Percentiles rank a stretch among this genome's conserved stretches.
Evolutionary conservation across 1,140 invertebrate genomes (phyloP).

Genomic region (Spodoptera frugiperda): DNA sequence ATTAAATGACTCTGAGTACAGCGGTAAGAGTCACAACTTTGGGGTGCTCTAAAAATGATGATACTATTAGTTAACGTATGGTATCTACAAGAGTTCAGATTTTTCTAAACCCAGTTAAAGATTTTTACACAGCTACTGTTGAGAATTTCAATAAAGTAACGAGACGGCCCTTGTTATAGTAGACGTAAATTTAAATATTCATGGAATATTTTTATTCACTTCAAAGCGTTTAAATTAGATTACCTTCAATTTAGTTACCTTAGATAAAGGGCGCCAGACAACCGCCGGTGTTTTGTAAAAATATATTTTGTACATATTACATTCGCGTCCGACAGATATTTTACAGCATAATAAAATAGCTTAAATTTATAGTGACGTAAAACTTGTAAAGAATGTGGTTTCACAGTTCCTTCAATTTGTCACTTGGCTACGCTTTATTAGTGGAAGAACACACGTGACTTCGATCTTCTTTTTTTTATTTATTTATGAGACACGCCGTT

Average conservation of each 20-base stretch:
- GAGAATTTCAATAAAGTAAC: no score
- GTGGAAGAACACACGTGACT: background rate
- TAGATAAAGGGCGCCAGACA: background rate
- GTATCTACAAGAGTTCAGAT: no score
- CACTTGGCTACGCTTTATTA: conserved; percentile 36
- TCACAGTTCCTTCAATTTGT: conserved; percentile 32
- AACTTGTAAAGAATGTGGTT: conserved; percentile 27
- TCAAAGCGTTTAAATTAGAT: background rate
- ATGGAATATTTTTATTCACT: background rate
- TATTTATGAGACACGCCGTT: no score
- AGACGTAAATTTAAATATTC: no score
- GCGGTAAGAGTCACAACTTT: no score
- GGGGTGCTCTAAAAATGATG: no score
- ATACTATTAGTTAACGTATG: no score
- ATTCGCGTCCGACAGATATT: background rate
- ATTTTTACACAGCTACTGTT: no score
- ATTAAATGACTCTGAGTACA: no score
- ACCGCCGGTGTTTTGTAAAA: background rate
- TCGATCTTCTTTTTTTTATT: no score
- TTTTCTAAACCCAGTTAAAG: no score
- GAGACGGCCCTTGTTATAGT: no score
- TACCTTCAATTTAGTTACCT: background rate
- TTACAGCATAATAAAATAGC: conserved; percentile 15
- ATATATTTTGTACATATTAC: background rate
- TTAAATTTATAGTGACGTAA: conserved; percentile 34